Evolutionary conservation across 2,113 vertebrate genomes (phyloP), one percentile per base, ranked within the genome.

Genomic region (Gavia stellata): DNA sequence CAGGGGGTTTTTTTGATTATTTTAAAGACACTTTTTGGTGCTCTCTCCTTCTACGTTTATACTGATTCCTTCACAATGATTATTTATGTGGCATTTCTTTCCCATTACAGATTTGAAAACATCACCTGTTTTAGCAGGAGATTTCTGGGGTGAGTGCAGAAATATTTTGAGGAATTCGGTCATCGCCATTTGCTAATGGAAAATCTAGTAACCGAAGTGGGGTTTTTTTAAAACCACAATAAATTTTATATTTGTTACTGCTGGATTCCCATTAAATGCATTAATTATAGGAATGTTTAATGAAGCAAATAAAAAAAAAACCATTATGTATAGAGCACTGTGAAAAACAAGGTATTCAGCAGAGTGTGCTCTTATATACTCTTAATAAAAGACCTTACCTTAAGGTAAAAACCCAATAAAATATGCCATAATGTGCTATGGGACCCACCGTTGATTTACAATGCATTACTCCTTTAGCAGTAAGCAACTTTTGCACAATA

Each of bases 201-300:
- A 98, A 98, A 96, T 92, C 86, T 94, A 95, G 97, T 97, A 96
- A 98, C 94, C 4, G 11, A 97, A 97, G 91, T 24, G 67, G 12
- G 0, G 4, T 33, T 66, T 86, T 94, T 96, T 97, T 86, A 42
- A 90, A 97, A 89, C 91, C 38, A 95, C 94, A 97, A 94, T 98
- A 98, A 97, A 96, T 94, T 98, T 98, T 98, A 97, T 98, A 98
- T 97, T 97, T 97, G 95, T 97, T 97, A 97, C 97, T 95, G 95
- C 97, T 98, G 94, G 94, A 97, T 98, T 97, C 97, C 97, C 95
- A 98, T 97, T 97, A 98, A 98, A 98, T 92, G 59, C 96, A 98
- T 98, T 98, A 98, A 98, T 98, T 98, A 97, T 94, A 98, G 94
- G 95, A 97, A 97, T 95, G 97, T 97, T 98, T 98, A 98, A 98